Evolutionary conservation across 2,113 vertebrate genomes (phyloP), one percentile per base, ranked within the genome.

Genomic region (Clarias magur): DNA sequence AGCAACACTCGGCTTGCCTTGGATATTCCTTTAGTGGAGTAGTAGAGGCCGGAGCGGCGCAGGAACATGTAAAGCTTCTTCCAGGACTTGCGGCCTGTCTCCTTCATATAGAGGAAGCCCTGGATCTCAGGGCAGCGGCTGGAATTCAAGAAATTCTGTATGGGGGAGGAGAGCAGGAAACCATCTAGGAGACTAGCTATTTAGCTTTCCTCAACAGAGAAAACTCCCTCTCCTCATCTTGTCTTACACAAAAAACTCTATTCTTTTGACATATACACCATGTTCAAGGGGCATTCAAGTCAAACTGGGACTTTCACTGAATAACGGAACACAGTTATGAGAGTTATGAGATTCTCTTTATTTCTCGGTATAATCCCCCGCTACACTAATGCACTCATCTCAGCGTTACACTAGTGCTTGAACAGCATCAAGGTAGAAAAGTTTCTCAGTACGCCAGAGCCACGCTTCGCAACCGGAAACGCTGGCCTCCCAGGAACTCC

Each of bases 111-210:
- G 90, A 99, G 94, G 91, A 96, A 96, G 7, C 98, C 98, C 94
- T 99, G 98, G 90, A 99, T 97, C 94, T 99, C 98, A 89, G 98
- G 98, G 92, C 97, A 99, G 89, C 96, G 97, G 88, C 94, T 99
- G 90, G 97, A 94, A 85, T 96, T 97, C 82, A 99, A 94, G 90
- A 99, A 98, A 92, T 97, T 99, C 98, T 99, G 95, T 81, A 81
- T 85, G 79, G 80, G 42, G 78, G 90, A 57, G 75, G 67, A 85
- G 30, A 88, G 60, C n/a, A 68, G n/a, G 70, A 63, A 62, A 56
- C 62, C 83, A 83, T 75, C 80, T 79, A 82, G 68, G 68, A 89
- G 42, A 88, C 8, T 65, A 86, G 59, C 38, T 88, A 53, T 81
- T 88, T 70, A 84, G 59, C 78, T 67, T 83, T 85, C 10, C 79